Percentiles rank a stretch among this genome's conserved stretches.
Evolutionary conservation across 1,140 invertebrate species (phyloP).

Genomic region (Drosophila orosa): DNA sequence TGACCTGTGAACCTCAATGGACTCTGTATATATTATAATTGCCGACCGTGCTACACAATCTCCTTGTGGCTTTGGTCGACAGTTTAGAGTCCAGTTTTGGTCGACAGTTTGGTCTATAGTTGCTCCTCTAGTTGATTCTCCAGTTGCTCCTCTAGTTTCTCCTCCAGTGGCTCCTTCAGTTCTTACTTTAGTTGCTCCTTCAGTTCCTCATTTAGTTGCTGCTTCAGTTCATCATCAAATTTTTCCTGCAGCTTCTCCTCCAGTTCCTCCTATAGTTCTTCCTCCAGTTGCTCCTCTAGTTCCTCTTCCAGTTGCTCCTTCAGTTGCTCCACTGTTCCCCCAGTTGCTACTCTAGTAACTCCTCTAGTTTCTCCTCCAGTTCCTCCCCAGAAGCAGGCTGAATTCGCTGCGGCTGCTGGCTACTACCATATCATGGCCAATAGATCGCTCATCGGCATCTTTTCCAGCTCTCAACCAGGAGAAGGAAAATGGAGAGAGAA

Average conservation of each 20-base stretch:
- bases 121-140: too few relatives aligned
- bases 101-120: neutral
- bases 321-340: too few relatives aligned
- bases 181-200: too few relatives aligned
- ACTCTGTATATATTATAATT: conserved; percentile 65
- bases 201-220: too few relatives aligned
- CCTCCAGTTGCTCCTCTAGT: too few relatives aligned
- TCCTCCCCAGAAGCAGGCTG: conserved; percentile 23
- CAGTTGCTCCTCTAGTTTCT: conserved; percentile 14
- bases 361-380: neutral
- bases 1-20: conserved; percentile 50
- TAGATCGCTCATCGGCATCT: conserved; percentile 23
- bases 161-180: too few relatives aligned
- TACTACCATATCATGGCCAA: conserved; percentile 37
- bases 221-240: too few relatives aligned
- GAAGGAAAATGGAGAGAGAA: neutral
- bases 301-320: too few relatives aligned
- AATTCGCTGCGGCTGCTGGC: conserved; percentile 10
- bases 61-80: neutral
- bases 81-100: neutral
- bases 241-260: too few relatives aligned
- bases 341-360: too few relatives aligned
- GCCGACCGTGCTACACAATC: conserved; percentile 64
- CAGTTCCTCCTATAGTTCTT: too few relatives aligned
- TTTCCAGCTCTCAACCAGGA: conserved; percentile 7